Evolutionary conservation across 1,140 invertebrate species (phyloP).

Genomic region (Zophobas atratus): DNA sequence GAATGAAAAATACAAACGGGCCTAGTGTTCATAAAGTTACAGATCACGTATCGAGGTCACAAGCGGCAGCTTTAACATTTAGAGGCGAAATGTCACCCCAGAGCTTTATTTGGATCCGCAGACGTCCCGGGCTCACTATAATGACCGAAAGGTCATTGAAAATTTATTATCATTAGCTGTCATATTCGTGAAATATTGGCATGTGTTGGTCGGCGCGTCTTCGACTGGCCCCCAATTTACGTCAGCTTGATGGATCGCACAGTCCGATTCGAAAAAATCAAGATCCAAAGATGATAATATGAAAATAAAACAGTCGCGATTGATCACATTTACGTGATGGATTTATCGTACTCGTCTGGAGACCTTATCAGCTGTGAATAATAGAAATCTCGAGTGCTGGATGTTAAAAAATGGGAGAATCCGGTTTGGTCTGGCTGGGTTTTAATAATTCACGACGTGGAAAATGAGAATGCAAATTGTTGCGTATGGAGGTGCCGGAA

Average conservation of each 20-base stretch:
- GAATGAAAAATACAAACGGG: conserved; percentile 56
- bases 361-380: background rate
- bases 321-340: conserved; percentile 8
- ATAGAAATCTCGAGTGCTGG: background rate
- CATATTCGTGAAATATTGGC: conserved; percentile 53
- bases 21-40: conserved; percentile 60
- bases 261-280: conserved; percentile 10
- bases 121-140: conserved; percentile 38
- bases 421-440: background rate
- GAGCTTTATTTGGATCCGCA: conserved; percentile 55
- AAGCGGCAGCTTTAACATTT: conserved; percentile 60
- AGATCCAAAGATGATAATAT: conserved; percentile 10
- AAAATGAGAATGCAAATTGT: background rate
- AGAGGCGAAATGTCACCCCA: conserved; percentile 61
- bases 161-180: conserved; percentile 60
- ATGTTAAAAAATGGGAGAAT: background rate
- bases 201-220: background rate
- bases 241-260: conserved; percentile 28
- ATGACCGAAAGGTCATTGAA: conserved; percentile 56
- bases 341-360: conserved; percentile 1
- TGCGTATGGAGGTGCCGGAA: background rate
- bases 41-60: conserved; percentile 61
- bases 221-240: conserved; percentile 36
- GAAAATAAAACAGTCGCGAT: conserved; percentile 26
- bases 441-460: background rate